phyloP scores from a whole-genome alignment of 2,888 invertebrate species.

The Sycophila texana region DNA sequence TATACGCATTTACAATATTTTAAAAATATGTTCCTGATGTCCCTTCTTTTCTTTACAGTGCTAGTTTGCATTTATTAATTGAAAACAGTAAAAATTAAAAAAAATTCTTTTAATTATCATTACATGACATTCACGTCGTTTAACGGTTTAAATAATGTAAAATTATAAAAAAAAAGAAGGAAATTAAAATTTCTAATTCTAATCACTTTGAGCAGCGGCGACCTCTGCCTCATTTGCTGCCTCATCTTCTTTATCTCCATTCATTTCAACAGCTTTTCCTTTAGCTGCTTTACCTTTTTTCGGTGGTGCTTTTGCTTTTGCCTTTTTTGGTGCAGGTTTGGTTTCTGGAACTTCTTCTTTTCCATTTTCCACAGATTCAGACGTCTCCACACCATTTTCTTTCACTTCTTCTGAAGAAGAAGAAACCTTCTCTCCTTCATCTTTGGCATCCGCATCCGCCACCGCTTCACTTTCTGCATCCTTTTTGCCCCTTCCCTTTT shows the following conservation, averaged over 20 bases:
- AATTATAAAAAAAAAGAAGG: constrained; percentile 49
- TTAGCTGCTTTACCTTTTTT: constrained; percentile 53
- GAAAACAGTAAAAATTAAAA: constrained; percentile 47
- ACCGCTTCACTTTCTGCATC: constrained; percentile 37
- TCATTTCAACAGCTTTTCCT: constrained; percentile 44
- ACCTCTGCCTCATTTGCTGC: constrained; percentile 40
- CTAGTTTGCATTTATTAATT: constrained; percentile 40
- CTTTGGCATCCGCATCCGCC: constrained; percentile 27
- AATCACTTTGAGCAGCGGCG: constrained; percentile 31
- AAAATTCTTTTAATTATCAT: constrained; percentile 39
- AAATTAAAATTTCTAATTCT: constrained; percentile 52
- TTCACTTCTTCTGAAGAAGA: constrained; percentile 37
- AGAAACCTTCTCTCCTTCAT: constrained; percentile 36
- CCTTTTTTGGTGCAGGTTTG: constrained; percentile 30
- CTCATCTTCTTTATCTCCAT: constrained; percentile 51
- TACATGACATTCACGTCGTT: constrained; percentile 45
- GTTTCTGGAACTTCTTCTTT: constrained; percentile 26
- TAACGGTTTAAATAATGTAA: constrained; percentile 54
- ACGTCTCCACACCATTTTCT: constrained; percentile 49
- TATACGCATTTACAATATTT: constrained; percentile 54
- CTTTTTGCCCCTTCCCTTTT: constrained; percentile 53
- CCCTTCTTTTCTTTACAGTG: constrained; percentile 48
- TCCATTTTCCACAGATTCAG: constrained; percentile 40
- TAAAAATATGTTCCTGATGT: constrained; percentile 53
- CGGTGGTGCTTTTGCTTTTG: constrained; percentile 40